Conservation (phyloP, 2,797 vertebrate genomes). For the Galaxias olidus region DNA sequence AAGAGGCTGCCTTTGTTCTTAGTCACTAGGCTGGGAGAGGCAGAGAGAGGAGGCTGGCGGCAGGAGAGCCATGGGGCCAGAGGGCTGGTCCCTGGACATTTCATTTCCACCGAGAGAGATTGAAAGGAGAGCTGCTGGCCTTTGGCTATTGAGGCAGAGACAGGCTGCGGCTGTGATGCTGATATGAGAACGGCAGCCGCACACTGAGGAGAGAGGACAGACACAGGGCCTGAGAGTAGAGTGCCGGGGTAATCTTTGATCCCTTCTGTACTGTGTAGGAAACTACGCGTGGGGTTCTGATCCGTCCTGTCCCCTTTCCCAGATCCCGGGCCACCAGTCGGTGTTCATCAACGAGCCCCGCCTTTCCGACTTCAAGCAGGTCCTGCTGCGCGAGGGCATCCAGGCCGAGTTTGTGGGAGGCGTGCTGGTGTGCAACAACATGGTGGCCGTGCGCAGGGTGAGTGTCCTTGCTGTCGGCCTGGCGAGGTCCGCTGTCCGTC, state of each 20-base stretch:
- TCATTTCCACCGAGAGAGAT: background rate
- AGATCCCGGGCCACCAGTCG: conserved; percentile 95
- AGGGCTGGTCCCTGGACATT: conserved; percentile 2
- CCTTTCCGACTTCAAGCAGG: conserved; percentile 98
- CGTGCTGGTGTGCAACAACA: conserved; percentile 96
- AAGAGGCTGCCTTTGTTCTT: background rate
- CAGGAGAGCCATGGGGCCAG: background rate
- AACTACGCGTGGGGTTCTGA: background rate
- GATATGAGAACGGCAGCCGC: conserved; percentile 5
- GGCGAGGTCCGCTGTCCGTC: background rate
- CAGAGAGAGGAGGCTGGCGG: conserved; percentile 1
- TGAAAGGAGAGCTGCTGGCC: conserved; percentile 3
- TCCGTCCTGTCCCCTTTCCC: conserved; percentile 16
- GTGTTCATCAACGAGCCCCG: conserved; percentile 99
- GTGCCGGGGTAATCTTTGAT: background rate
- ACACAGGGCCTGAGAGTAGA: background rate
- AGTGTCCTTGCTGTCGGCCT: conserved; percentile 52
- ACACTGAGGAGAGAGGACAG: conserved; percentile 5
- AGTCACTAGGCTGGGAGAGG: background rate
- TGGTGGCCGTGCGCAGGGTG: conserved; percentile 97
- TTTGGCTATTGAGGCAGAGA: conserved; percentile 4
- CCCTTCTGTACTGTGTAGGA: background rate
- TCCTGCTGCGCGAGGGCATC: conserved; percentile 93
- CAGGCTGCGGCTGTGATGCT: background rate
- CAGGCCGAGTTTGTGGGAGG: conserved; percentile 98